Conservation (phyloP, 92 coral and sea anemone genomes). For the Bergia puertoricense region DNA sequence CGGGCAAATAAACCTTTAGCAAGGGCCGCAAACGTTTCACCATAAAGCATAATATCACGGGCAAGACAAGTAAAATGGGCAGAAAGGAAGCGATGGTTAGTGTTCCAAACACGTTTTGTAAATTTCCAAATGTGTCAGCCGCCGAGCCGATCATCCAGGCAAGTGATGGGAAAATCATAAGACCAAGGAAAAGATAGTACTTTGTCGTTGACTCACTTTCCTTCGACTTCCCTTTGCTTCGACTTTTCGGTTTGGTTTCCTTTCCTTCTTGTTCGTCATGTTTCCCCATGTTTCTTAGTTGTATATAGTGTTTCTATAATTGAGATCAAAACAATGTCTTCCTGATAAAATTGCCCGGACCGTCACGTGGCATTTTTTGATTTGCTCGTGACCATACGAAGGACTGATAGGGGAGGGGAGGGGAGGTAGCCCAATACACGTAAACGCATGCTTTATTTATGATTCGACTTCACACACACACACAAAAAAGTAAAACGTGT, state of each 20-base stretch:
- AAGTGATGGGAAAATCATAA: conserved; percentile 74
- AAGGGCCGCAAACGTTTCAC: conserved; percentile 62
- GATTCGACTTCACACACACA: not conserved
- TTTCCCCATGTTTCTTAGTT: conserved; percentile 45
- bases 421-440: not conserved
- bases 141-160: conserved; percentile 77
- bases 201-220: conserved; percentile 52
- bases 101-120: conserved; percentile 69
- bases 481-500: not conserved
- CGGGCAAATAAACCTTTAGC: conserved; percentile 64
- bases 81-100: conserved; percentile 51
- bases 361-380: conserved; percentile 32
- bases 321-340: not conserved
- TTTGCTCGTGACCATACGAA: not conserved
- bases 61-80: conserved; percentile 45
- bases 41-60: conserved; percentile 51
- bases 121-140: conserved; percentile 65
- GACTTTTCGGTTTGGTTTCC: conserved; percentile 24
- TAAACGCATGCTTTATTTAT: not conserved
- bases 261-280: conserved; percentile 33
- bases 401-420: not conserved
- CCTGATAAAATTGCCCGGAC: not conserved
- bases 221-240: conserved; percentile 53
- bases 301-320: not conserved
- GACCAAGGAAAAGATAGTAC: conserved; percentile 69